Percentiles rank a stretch among this genome's conserved stretches.
These are phyloP conservation scores for Sesia bembeciformis DNA, from an alignment of 2,888 invertebrate genomes.

Conservation along the genomic window DNA sequence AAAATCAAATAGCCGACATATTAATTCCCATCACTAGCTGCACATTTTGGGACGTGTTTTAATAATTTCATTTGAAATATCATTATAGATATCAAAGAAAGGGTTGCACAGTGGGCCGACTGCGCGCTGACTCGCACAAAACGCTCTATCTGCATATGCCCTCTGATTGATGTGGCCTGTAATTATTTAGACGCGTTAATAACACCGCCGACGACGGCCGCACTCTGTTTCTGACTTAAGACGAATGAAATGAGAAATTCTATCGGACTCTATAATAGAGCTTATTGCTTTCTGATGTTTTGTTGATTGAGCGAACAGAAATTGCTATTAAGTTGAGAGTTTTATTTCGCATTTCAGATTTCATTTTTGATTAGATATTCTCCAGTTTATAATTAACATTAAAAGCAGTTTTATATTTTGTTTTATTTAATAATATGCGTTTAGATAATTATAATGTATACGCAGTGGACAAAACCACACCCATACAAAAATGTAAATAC, in stretches of 20 bases:
- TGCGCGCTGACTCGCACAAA: slow-evolving; percentile 70
- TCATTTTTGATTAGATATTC: not conserved
- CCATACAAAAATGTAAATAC: slow-evolving; percentile 54
- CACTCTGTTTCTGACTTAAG: slow-evolving; percentile 72
- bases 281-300: slow-evolving; percentile 67
- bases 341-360: slow-evolving; percentile 23
- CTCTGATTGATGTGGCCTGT: slow-evolving; percentile 73
- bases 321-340: slow-evolving; percentile 42
- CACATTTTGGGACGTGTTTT: slow-evolving; percentile 36
- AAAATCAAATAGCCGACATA: not conserved
- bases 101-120: slow-evolving; percentile 67
- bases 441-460: slow-evolving; percentile 7
- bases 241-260: slow-evolving; percentile 72
- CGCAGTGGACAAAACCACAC: slow-evolving; percentile 43
- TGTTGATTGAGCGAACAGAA: slow-evolving; percentile 64
- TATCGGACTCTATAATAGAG: slow-evolving; percentile 65
- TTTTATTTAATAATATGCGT: no score
- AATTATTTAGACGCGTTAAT: slow-evolving; percentile 75
- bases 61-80: slow-evolving; percentile 64
- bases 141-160: slow-evolving; percentile 69
- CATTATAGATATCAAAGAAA: slow-evolving; percentile 66
- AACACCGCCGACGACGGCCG: slow-evolving; percentile 67
- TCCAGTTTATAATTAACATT: no score
- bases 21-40: slow-evolving; percentile 26
- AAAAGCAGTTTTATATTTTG: no score